Percentiles rank a stretch among this genome's conserved stretches.
Conservation (phyloP, 2,888 invertebrate genomes). For the Andrena flavipes region DNA sequence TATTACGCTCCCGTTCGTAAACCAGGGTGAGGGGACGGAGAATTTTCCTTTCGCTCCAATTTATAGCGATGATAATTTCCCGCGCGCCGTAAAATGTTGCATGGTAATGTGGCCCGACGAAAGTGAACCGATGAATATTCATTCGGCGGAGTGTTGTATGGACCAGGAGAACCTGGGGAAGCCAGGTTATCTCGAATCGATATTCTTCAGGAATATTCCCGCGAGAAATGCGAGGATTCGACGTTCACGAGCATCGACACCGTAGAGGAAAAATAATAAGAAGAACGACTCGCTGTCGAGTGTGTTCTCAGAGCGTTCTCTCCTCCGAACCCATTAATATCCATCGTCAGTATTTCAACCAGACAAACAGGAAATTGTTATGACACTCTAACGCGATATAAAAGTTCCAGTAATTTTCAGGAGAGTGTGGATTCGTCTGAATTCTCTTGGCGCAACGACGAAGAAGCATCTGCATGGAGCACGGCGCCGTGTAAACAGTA, state of each 20-base stretch:
- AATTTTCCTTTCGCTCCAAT: background rate
- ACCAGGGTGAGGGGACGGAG: background rate
- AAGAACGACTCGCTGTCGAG: background rate
- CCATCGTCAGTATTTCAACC: background rate
- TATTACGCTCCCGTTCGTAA: background rate
- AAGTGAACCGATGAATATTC: constrained; percentile 42
- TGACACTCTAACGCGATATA: constrained; percentile 21
- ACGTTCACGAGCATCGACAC: background rate
- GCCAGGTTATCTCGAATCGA: constrained; percentile 29
- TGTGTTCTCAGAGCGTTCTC: background rate
- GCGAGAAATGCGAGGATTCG: constrained; percentile 15
- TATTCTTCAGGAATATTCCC: constrained; percentile 13
- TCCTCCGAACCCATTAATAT: background rate
- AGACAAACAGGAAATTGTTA: background rate
- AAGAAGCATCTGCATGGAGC: constrained; percentile 2
- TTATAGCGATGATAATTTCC: constrained; percentile 31
- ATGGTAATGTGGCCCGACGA: constrained; percentile 19
- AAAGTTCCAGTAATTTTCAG: constrained; percentile 20
- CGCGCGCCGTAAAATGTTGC: constrained; percentile 17
- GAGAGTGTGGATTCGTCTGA: constrained; percentile 2
- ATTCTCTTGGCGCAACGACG: background rate
- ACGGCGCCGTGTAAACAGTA: constrained; percentile 28
- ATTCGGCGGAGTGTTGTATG: constrained; percentile 2
- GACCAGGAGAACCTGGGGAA: background rate
- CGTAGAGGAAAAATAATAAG: background rate